These are phyloP conservation scores for Parnassius orleans DNA, from an alignment of 2,888 invertebrate genomes.

Conservation along the genomic window DNA sequence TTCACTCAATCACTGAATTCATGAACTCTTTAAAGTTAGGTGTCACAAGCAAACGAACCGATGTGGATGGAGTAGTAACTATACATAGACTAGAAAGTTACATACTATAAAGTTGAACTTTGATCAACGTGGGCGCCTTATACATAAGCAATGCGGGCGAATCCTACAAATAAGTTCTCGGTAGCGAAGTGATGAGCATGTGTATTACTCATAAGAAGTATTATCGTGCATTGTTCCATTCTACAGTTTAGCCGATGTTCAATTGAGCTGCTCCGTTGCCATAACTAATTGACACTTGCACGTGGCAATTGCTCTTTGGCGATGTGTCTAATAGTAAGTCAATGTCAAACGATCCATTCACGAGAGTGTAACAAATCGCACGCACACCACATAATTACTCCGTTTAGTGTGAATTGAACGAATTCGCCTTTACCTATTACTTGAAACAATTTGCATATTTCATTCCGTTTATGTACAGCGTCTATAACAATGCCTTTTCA, in stretches of 20 bases:
- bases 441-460: background rate
- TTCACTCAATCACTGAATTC: conserved; percentile 5
- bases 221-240: conserved; percentile 19
- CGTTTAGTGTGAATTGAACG: conserved; percentile 4
- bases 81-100: background rate
- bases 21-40: conserved; percentile 8
- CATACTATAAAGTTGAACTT: conserved; percentile 9
- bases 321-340: conserved; percentile 33
- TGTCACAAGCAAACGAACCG: background rate
- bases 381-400: conserved; percentile 6
- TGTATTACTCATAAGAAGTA: conserved; percentile 11
- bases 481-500: conserved; percentile 2
- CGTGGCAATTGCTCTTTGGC: conserved; percentile 21
- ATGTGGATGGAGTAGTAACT: conserved; percentile 1
- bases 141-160: conserved; percentile 3
- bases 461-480: background rate
- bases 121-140: conserved; percentile 10
- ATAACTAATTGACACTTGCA: conserved; percentile 30
- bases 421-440: background rate
- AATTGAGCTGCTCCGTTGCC: conserved; percentile 21
- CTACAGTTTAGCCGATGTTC: conserved; percentile 11
- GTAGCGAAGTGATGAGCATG: background rate
- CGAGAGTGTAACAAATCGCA: conserved; percentile 23
- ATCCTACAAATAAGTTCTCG: background rate
- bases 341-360: conserved; percentile 62